Percentiles rank a stretch among this genome's conserved stretches.
Evolutionary conservation across 2,888 invertebrate genomes (phyloP).

Genomic region (Ormyrus thymus): DNA sequence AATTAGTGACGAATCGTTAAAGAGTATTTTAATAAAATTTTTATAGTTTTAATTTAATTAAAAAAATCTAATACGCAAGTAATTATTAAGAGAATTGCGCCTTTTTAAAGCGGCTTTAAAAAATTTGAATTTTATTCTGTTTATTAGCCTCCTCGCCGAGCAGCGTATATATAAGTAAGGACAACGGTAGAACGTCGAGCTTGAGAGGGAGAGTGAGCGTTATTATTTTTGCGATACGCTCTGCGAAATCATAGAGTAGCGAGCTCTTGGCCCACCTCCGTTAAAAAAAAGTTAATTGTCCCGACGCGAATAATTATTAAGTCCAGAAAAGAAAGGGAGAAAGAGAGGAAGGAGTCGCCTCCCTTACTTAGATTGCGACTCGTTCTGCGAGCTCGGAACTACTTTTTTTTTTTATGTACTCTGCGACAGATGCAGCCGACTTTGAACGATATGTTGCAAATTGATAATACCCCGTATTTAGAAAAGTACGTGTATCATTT

Average conservation of each 20-base stretch:
- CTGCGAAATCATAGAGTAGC: slow-evolving; percentile 67
- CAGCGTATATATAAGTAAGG: no score
- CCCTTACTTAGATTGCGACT: background rate
- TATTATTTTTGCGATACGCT: slow-evolving; percentile 67
- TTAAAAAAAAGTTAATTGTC: slow-evolving; percentile 72
- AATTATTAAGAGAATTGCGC: no score
- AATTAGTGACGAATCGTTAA: no score
- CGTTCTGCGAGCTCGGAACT: slow-evolving; percentile 1
- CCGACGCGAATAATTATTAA: slow-evolving; percentile 71
- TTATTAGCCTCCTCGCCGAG: no score
- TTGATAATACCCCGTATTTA: no score
- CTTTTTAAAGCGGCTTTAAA: no score
- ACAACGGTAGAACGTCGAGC: background rate
- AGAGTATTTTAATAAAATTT: no score
- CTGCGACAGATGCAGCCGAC: background rate
- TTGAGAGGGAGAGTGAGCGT: slow-evolving; percentile 55
- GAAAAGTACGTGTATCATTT: no score
- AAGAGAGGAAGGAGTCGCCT: slow-evolving; percentile 14
- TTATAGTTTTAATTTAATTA: no score
- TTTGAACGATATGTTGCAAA: background rate
- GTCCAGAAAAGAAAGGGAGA: slow-evolving; percentile 34
- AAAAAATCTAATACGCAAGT: no score
- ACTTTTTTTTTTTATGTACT: background rate
- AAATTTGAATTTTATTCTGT: no score
- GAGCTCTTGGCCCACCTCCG: slow-evolving; percentile 56